A percentile compares a stretch with the other conserved stretches of the same genome.
Evolutionary conservation across 2,888 invertebrate species (phyloP).

Genomic region (Chrysolina haemoptera): DNA sequence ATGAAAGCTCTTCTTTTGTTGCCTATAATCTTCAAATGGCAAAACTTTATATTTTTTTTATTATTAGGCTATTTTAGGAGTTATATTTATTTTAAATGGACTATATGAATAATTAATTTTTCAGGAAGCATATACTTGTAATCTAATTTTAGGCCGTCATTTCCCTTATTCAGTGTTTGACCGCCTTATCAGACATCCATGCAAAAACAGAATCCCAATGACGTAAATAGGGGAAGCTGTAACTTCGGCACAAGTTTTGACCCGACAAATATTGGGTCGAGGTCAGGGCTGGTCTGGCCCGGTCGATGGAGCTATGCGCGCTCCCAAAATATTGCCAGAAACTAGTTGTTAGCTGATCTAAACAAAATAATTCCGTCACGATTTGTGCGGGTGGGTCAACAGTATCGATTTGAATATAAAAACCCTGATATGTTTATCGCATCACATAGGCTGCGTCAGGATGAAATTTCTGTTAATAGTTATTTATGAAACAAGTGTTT

Average conservation of each 20-base stretch:
- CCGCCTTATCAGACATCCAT: not conserved
- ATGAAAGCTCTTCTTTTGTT: too few relatives aligned
- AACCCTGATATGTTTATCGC: not conserved
- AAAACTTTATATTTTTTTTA: too few relatives aligned
- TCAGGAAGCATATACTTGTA: too few relatives aligned
- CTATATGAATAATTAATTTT: too few relatives aligned
- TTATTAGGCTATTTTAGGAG: too few relatives aligned
- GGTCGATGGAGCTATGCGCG: conserved; percentile 65
- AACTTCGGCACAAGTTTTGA: conserved; percentile 54
- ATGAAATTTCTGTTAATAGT: too few relatives aligned
- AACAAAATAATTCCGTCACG: conserved; percentile 12
- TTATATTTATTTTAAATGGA: too few relatives aligned
- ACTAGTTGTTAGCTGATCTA: conserved; percentile 22
- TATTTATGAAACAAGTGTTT: too few relatives aligned
- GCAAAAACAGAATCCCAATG: conserved; percentile 13
- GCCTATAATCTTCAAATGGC: too few relatives aligned
- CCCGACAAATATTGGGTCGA: conserved; percentile 66
- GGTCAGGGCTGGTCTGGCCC: conserved; percentile 66
- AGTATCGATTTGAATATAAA: not conserved
- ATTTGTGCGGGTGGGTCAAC: conserved; percentile 5
- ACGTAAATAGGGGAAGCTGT: conserved; percentile 10
- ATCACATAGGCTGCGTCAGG: not conserved
- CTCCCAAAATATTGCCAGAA: conserved; percentile 39
- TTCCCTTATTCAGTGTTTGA: not conserved
- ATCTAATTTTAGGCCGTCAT: too few relatives aligned